phyloP scores from a whole-genome alignment of 1,140 invertebrate species.

The Polypedilum pembai region DNA sequence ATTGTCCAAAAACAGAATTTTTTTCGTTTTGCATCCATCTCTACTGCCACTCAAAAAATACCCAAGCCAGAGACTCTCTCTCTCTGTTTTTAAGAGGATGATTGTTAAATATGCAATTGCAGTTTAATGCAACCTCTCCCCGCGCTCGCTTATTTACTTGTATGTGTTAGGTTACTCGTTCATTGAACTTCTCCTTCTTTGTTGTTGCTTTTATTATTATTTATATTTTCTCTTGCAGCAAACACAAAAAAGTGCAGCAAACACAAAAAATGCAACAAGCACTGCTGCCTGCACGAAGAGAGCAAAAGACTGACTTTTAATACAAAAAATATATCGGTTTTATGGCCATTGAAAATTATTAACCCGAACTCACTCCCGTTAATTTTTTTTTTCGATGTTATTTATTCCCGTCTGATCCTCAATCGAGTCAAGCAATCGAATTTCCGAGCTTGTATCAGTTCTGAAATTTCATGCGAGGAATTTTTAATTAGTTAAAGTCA shows the following conservation, averaged over 20 bases:
- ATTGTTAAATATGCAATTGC: slow-evolving; percentile 9
- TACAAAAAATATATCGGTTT: not conserved
- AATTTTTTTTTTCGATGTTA: too few species aligned
- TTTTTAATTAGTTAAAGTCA: too few species aligned
- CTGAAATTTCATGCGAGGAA: too few species aligned
- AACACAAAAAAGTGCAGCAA: not conserved
- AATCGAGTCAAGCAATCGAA: too few species aligned
- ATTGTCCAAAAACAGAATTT: slow-evolving; percentile 22
- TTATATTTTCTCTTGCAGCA: not conserved
- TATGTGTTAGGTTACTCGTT: slow-evolving; percentile 27
- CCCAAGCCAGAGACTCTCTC: too few species aligned
- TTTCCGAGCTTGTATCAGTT: too few species aligned
- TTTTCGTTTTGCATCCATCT: not conserved
- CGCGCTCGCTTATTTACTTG: not conserved
- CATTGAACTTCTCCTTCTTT: not conserved
- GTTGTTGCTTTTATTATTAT: not conserved
- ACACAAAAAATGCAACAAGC: not conserved
- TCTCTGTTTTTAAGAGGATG: not conserved
- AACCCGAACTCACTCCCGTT: not conserved
- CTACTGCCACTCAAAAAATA: not conserved
- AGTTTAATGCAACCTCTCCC: slow-evolving; percentile 21
- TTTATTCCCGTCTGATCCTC: too few species aligned
- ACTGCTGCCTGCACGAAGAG: not conserved
- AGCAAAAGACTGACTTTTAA: not conserved
- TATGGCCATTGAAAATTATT: slow-evolving; percentile 10